Base-by-base conservation (phyloP, 1,140 invertebrate genomes). In the Tenebrio molitor region DNA sequence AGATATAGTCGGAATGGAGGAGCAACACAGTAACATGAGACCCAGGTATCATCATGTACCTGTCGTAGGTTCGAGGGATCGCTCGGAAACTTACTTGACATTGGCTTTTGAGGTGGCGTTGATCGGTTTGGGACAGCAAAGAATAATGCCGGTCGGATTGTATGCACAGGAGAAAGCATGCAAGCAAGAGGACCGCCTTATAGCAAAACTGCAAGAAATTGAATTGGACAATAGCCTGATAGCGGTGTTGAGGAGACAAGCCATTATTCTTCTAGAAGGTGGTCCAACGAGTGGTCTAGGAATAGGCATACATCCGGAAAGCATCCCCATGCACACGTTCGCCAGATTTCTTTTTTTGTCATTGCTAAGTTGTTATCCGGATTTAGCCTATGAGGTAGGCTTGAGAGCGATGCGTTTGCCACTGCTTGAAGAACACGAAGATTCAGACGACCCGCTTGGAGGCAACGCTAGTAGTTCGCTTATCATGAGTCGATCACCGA, bases 261-360 rank as follows among this genome's bases (percentile, higher is more conserved):
- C 91, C 1, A 85, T 86, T 39, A 87, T 90, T 12, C 81, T 92
- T 34, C 81, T 93, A 23, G 88, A 89, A 82, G 91, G 91, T 14
- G 93, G 93, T 0, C 91, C 92, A 0, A 88, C 89, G 3, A 92
- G 91, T 78, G 93, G 92, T 6, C 84, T 91, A 29, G 93, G 92
- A 19, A 87, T 90, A 44, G 89, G 89, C 14, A 91, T 94, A 69
- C 92, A 93, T 81, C 89, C 92, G 0, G 91, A 94, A 77, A 88
- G 88, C 1, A 88, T 93, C 50, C 93, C 93, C 10, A 93, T 94
- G 87, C 93, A 95, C 81, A 94, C 92, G 23, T 93, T 94, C 84
- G 93, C 93, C 10, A 85, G 91, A 68, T 95, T 91, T 80, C 84
- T 95, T 58, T 95, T 95, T 84, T 87, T 90, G 34, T 89, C 91